Conservation (phyloP, 1,140 invertebrate species). For the Brachionus sp. region DNA sequence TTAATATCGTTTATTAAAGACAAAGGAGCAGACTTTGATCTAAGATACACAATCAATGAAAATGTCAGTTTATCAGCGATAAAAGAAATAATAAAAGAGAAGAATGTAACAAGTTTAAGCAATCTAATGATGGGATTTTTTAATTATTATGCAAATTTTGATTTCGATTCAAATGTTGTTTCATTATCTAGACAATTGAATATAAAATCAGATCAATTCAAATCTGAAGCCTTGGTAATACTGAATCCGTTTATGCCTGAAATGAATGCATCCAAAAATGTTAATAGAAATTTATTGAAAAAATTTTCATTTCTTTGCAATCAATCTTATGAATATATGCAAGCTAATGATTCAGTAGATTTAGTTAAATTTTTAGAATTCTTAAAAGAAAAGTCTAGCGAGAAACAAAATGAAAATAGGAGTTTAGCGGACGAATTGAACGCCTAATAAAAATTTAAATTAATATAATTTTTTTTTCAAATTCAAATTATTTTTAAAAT, state of each 20-base stretch:
- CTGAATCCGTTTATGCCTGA: conserved; percentile 33
- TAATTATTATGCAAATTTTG: conserved; percentile 43
- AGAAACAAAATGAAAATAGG: not conserved
- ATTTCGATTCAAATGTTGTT: conserved; percentile 18
- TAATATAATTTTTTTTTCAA: not conserved
- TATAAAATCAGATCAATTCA: not conserved
- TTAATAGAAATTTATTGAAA: conserved; percentile 13
- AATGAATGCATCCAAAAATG: conserved; percentile 28
- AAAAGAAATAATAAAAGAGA: not conserved
- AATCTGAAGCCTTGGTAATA: not conserved
- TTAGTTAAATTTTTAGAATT: conserved; percentile 14
- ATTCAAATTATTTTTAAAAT: not conserved
- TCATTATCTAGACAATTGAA: not conserved
- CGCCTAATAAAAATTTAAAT: not conserved
- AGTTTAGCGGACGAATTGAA: conserved; percentile 44
- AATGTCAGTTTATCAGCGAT: not conserved
- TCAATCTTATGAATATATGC: not conserved
- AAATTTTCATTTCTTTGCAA: not conserved
- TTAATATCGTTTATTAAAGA: not conserved
- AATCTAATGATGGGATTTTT: conserved; percentile 15
- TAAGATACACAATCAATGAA: not conserved
- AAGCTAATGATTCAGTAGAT: not conserved
- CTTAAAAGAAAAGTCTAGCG: not conserved
- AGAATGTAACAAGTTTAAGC: not conserved
- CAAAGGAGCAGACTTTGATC: not conserved